Conservation (phyloP, 1,140 invertebrate species). For the Apis laboriosa region DNA sequence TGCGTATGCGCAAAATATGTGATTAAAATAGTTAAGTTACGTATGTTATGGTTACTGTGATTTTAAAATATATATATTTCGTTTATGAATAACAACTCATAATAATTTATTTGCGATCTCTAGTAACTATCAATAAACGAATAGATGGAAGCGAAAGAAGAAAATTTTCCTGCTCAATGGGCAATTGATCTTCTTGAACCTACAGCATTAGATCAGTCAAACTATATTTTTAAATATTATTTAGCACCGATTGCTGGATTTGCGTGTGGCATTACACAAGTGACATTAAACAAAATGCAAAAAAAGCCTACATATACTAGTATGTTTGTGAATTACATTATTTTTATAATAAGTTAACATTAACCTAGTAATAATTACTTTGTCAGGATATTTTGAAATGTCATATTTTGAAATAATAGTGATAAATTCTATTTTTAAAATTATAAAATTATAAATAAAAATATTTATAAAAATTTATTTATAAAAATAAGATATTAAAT, state of each 20-base stretch:
- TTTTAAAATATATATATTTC: neutral
- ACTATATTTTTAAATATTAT: neutral
- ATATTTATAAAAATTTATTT: neutral
- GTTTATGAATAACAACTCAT: neutral
- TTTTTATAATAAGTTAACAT: neutral
- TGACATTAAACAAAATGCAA: fast-evolving
- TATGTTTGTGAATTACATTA: neutral
- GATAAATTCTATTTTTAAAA: neutral
- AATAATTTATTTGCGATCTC: neutral
- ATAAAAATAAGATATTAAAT: neutral
- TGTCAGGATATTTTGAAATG: neutral
- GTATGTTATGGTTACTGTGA: too few relatives aligned
- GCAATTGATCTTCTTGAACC: slow-evolving; percentile 69
- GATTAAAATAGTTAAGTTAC: neutral
- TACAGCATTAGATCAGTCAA: neutral
- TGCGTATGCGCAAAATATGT: neutral
- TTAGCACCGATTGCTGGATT: fast-evolving
- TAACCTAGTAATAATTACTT: neutral
- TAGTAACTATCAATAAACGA: neutral
- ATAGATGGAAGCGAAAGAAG: neutral
- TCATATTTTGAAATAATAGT: neutral
- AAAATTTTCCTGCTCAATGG: slow-evolving; percentile 69
- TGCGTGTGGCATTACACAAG: fast-evolving
- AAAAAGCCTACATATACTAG: fast-evolving
- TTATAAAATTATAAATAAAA: too few relatives aligned